A percentile compares a stretch with the other conserved stretches of the same genome.
These are phyloP conservation scores for Hyposoter dolosus DNA, from an alignment of 2,888 invertebrate genomes.

Conservation along the genomic window DNA sequence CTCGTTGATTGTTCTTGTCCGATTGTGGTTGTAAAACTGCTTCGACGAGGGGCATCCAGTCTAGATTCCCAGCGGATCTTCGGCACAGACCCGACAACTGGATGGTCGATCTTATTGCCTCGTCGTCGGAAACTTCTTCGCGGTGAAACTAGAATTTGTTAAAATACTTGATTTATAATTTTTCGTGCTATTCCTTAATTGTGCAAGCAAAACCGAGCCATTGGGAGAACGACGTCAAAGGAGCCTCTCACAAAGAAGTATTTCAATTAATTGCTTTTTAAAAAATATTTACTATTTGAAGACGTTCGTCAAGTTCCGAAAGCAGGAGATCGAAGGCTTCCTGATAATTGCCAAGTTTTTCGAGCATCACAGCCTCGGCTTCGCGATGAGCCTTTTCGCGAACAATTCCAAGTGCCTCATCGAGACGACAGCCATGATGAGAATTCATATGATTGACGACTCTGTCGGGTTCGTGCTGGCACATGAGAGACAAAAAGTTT, in stretches of 20 bases:
- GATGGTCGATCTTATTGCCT: slow-evolving; percentile 75
- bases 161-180: background rate
- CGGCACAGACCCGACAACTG: slow-evolving; percentile 81
- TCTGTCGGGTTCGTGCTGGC: slow-evolving; percentile 79
- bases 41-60: slow-evolving; percentile 84
- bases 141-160: slow-evolving; percentile 72
- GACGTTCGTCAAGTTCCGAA: slow-evolving; percentile 82
- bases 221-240: no score
- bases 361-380: slow-evolving; percentile 90
- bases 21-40: slow-evolving; percentile 78
- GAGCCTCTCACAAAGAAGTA: no score
- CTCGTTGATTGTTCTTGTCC: slow-evolving; percentile 75
- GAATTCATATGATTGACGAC: slow-evolving; percentile 81
- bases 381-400: slow-evolving; percentile 87
- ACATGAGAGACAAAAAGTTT: slow-evolving; percentile 82
- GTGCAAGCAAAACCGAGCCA: background rate
- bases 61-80: slow-evolving; percentile 81
- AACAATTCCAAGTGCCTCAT: slow-evolving; percentile 88
- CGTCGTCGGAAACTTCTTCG: slow-evolving; percentile 74
- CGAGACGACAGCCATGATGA: slow-evolving; percentile 86
- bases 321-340: slow-evolving; percentile 89
- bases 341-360: slow-evolving; percentile 90
- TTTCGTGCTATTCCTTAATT: background rate
- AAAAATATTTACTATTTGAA: slow-evolving; percentile 76
- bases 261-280: background rate